Evolutionary conservation across 2,888 invertebrate species (phyloP).

Genomic region (Drosophila sordidula): DNA sequence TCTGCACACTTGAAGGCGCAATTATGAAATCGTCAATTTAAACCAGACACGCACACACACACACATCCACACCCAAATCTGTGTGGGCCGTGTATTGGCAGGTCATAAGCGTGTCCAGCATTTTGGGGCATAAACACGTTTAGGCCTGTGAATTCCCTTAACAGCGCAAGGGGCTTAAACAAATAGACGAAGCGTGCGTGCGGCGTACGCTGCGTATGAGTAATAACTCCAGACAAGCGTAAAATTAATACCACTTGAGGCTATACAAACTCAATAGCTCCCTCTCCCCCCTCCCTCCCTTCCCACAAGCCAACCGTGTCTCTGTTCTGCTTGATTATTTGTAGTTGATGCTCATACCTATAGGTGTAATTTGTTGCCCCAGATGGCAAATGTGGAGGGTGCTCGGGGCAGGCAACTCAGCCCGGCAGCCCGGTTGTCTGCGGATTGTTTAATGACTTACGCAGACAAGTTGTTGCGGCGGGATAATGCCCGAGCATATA

Average conservation of each 20-base stretch:
- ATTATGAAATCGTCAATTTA: constrained; percentile 81
- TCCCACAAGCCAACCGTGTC: not conserved
- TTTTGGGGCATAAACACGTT: constrained; percentile 52
- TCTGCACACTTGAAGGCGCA: constrained; percentile 75
- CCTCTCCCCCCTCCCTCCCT: not conserved
- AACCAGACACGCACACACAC: constrained; percentile 61
- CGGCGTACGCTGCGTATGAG: constrained; percentile 61
- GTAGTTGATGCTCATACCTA: constrained; percentile 54
- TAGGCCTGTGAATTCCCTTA: constrained; percentile 32
- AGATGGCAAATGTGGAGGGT: constrained; percentile 26
- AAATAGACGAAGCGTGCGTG: constrained; percentile 51
- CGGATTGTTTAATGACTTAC: constrained; percentile 30
- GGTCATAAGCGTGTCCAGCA: constrained; percentile 62
- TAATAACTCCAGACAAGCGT: constrained; percentile 81
- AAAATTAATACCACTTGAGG: constrained; percentile 76
- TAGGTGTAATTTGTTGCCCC: constrained; percentile 67
- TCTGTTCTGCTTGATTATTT: constrained; percentile 30
- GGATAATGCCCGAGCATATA: not conserved
- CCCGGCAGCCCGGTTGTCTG: no score
- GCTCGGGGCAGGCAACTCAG: not conserved
- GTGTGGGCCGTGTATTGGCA: not conserved
- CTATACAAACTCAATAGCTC: constrained; percentile 51
- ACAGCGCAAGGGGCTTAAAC: constrained; percentile 27
- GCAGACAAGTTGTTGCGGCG: constrained; percentile 26
- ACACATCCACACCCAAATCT: not conserved